Percentiles rank a stretch among this genome's conserved stretches.
Evolutionary conservation across 2,113 vertebrate genomes (phyloP).

Genomic region (Bufo bufo): DNA sequence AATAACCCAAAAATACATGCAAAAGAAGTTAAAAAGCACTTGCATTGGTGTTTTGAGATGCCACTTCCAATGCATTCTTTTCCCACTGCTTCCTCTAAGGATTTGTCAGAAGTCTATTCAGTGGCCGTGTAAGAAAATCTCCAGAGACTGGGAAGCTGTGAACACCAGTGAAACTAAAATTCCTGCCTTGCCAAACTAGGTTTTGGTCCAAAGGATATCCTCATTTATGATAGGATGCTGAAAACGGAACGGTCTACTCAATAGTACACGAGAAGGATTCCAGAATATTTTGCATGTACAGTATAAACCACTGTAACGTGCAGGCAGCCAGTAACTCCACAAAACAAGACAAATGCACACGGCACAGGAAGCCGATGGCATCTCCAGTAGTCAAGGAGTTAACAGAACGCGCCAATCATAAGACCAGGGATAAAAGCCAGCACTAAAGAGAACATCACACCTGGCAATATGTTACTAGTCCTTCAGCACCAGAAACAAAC

Average conservation of each 20-base stretch:
- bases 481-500: constrained; percentile 26
- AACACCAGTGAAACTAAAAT: constrained; percentile 55
- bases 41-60: constrained; percentile 71
- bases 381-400: not conserved
- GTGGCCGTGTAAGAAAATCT: constrained; percentile 55
- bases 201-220: constrained; percentile 57
- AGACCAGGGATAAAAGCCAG: constrained; percentile 4
- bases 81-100: constrained; percentile 66
- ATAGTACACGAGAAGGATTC: constrained; percentile 35
- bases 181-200: constrained; percentile 46
- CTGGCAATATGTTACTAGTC: constrained; percentile 36
- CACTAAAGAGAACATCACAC: constrained; percentile 8
- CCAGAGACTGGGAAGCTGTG: constrained; percentile 35
- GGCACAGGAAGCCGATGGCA: not conserved
- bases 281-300: not conserved
- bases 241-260: constrained; percentile 14
- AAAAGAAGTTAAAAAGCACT: constrained; percentile 7
- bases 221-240: constrained; percentile 50
- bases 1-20: not conserved
- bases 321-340: too few relatives aligned
- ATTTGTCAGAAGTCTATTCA: constrained; percentile 63
- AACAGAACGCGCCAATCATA: not conserved
- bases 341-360: too few relatives aligned
- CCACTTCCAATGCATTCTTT: constrained; percentile 65
- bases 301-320: not conserved